Base-by-base conservation (phyloP, 2,113 vertebrate species). In the Pelecanoides urinatrix region DNA sequence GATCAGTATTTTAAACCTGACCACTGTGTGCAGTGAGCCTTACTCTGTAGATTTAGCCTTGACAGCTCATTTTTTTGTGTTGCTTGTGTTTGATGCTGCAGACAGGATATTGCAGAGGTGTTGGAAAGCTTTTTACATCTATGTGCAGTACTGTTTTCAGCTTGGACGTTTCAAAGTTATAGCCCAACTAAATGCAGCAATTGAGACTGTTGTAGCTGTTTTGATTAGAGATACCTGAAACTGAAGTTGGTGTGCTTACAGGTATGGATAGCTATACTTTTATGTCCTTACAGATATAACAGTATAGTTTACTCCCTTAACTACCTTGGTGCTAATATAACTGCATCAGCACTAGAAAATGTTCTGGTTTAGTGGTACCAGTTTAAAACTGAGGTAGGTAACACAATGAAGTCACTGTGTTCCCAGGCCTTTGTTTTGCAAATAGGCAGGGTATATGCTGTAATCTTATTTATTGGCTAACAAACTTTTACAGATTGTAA, bases 391-490 rank as follows among this genome's bases (percentile, higher is more conserved):
- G 21, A n/a, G 11, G 17, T 44, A 40, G 68, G 55, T 81, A 74
- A 62, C 65, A 81, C 78, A 86, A 30, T 26, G 55, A 72, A 88
- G 66, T 50, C 9, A 18, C 17, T 58, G 53, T 90, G 25, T 66
- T 92, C 50, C 27, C 50, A 83, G 26, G 45, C 47, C 30, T 88
- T 88, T 90, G 59, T 80, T 86, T 88, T 92, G 50, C 38, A 86
- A 21, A 50, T 58, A 89, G 61, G 44, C 36, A 86, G 73, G 72
- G 56, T 63, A 62, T 62, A 30, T 11, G 19, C 45, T 74, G 29
- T 62, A n/a, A 62, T 83, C 21, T 84, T 74, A 66, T 32, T 78
- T 88, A 56, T 27, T 67, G 62, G 61, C 25, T 62, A 72, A 44
- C n/a, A 77, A 23, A 86, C 53, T 58, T 80, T 21, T 81, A 58